Evolutionary conservation across 2,797 vertebrate species (phyloP).

Genomic region (Leucoraja ocellata): DNA sequence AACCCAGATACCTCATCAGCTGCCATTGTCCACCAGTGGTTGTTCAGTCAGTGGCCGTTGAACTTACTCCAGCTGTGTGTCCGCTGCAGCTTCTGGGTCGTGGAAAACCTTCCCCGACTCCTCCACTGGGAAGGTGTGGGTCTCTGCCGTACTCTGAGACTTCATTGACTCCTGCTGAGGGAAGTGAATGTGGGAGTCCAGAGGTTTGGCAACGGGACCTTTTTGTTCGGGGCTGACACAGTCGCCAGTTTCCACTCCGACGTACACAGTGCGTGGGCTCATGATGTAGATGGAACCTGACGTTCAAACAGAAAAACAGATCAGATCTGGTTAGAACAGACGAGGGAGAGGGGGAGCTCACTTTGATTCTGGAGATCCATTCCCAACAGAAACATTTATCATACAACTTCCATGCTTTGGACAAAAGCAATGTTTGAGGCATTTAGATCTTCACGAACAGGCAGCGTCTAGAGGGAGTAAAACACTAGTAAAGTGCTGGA

Average conservation of each 20-base stretch:
- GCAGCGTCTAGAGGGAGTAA: too few relatives aligned
- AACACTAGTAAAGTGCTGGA: too few relatives aligned
- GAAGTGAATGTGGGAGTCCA: neutral
- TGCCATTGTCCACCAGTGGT: neutral
- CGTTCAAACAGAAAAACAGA: neutral
- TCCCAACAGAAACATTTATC: neutral
- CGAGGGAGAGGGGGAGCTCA: neutral
- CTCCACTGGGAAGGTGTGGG: neutral
- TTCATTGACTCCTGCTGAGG: constrained; percentile 18
- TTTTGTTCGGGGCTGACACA: neutral
- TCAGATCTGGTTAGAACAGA: neutral
- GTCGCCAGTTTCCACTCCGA: neutral
- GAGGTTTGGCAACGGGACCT: neutral
- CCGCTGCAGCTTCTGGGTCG: neutral
- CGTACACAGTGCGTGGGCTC: neutral
- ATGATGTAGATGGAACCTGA: constrained; percentile 18
- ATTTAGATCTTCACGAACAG: too few relatives aligned
- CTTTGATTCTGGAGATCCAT: neutral
- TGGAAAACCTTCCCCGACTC: constrained; percentile 6
- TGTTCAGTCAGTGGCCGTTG: neutral
- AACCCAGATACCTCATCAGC: neutral
- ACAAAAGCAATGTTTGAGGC: neutral
- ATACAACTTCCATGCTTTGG: neutral
- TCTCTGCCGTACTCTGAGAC: neutral
- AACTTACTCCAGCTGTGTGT: neutral